Percentiles rank a stretch among this genome's conserved stretches.
Evolutionary conservation across 1,140 invertebrate genomes (phyloP).

Genomic region (Formica selysi): DNA sequence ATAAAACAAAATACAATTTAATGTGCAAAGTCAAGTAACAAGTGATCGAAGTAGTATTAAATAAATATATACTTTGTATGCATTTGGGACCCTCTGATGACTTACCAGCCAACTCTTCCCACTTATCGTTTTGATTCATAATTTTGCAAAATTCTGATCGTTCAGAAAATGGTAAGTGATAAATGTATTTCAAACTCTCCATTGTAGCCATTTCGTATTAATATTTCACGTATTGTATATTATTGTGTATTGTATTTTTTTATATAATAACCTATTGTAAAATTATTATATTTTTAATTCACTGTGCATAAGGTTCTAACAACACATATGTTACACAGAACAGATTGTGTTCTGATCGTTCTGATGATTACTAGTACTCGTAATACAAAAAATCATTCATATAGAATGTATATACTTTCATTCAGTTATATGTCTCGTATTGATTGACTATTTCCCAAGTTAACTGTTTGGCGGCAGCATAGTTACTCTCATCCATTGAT

Average conservation of each 20-base stretch:
- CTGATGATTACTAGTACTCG: too few species aligned
- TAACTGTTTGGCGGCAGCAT: too few species aligned
- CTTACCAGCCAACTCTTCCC: slow-evolving; percentile 91
- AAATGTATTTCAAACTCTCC: slow-evolving; percentile 87
- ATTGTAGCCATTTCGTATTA: slow-evolving; percentile 6
- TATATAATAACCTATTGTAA: not conserved
- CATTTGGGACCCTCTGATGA: not conserved
- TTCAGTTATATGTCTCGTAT: too few species aligned
- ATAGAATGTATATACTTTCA: too few species aligned
- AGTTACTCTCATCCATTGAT: not conserved
- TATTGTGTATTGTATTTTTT: not conserved
- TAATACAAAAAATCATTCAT: too few species aligned
- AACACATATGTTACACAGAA: not conserved
- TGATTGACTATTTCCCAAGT: too few species aligned
- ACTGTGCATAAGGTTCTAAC: not conserved
- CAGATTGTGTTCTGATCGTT: too few species aligned
- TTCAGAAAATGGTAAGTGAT: slow-evolving; percentile 90
- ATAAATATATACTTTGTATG: not conserved
- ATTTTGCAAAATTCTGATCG: slow-evolving; percentile 91
- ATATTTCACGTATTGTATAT: not conserved
- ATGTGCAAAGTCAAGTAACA: not conserved
- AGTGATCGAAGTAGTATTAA: not conserved
- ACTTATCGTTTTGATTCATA: slow-evolving; percentile 92
- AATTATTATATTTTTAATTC: not conserved
- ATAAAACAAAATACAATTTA: not conserved